Evolutionary conservation across 2,888 invertebrate genomes (phyloP), one percentile per base, ranked within the genome.

Genomic region (Alloscopus bannaensis): DNA sequence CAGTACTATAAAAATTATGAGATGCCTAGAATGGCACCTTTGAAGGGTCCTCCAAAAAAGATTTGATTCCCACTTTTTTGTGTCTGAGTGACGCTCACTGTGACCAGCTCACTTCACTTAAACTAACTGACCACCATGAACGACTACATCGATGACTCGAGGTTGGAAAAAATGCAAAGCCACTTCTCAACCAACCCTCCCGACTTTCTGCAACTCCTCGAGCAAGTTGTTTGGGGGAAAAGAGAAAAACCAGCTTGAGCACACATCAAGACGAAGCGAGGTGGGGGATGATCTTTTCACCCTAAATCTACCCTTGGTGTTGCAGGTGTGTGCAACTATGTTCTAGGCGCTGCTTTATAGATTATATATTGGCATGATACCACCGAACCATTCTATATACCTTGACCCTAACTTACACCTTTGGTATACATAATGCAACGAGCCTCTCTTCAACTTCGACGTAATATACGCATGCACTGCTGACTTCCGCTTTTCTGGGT

Each of bases 401-500:
- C 52, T 42, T 69, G 68, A 69, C 68, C 68, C 57, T 57, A 65
- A 40, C 29, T 29, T 50, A 22, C 55, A 55, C 28, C 28, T 8
- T 16, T 55, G 28, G 28, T 55, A 26, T 55, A 16, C n/a, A n/a
- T n/a, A n/a, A n/a, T n/a, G n/a, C n/a, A n/a, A n/a, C n/a, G n/a
- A n/a, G n/a, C n/a, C n/a, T n/a, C n/a, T n/a, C n/a, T n/a, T n/a
- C n/a, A 22, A 2, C 52, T 64, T 40, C 22, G 36, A 26, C 18
- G 26, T 62, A 20, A 45, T 45, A 36, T 40, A 50, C 45, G 40
- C 45, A 55, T 65, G 59, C 71, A 70, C 57, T 31, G 29, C 70
- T 40, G 71, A 81, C 80, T 82, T 82, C 82, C 82, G 82, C 82
- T 81, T 80, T 82, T 47, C 47, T 82, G 55, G 82, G 82, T 82